phyloP scores from a whole-genome alignment of 2,888 invertebrate species.

The Sussaba pulchella region DNA sequence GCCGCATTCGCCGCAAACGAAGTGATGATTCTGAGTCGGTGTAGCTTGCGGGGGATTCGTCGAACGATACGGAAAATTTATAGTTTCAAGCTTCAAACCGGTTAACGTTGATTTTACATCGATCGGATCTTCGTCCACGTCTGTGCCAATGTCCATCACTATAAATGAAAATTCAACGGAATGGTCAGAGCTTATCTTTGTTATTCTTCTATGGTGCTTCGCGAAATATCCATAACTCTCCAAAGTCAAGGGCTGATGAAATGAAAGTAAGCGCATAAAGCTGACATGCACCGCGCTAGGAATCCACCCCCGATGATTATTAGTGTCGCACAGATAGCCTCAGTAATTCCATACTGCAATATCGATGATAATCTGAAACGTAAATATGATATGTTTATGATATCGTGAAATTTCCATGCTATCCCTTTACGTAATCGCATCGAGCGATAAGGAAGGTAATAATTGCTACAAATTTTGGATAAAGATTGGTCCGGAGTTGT shows the following conservation, averaged over 20 bases:
- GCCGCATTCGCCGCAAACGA: constrained; percentile 82
- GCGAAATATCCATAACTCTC: no score
- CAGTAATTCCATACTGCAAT: not conserved
- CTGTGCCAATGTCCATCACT: constrained; percentile 54
- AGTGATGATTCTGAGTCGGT: constrained; percentile 75
- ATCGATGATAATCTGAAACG: not conserved
- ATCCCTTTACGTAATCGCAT: not conserved
- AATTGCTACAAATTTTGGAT: not conserved
- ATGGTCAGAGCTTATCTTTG: not conserved
- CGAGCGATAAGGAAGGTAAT: not conserved
- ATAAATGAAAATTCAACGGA: constrained; percentile 45
- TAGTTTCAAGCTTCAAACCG: constrained; percentile 31
- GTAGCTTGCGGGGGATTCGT: constrained; percentile 60
- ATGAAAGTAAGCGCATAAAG: not conserved
- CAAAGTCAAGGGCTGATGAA: no score
- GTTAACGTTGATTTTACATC: constrained; percentile 59
- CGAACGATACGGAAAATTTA: constrained; percentile 14
- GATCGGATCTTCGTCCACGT: constrained; percentile 58
- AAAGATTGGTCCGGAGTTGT: not conserved
- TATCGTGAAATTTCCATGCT: not conserved
- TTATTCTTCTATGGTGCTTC: not conserved
- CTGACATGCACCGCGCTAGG: not conserved
- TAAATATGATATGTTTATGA: constrained; percentile 3
- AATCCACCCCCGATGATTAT: not conserved
- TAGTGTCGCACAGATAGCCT: no score